Percentiles rank a stretch among this genome's conserved stretches.
phyloP scores from a whole-genome alignment of 2,113 vertebrate genomes.

The Sardina pilchardus region DNA sequence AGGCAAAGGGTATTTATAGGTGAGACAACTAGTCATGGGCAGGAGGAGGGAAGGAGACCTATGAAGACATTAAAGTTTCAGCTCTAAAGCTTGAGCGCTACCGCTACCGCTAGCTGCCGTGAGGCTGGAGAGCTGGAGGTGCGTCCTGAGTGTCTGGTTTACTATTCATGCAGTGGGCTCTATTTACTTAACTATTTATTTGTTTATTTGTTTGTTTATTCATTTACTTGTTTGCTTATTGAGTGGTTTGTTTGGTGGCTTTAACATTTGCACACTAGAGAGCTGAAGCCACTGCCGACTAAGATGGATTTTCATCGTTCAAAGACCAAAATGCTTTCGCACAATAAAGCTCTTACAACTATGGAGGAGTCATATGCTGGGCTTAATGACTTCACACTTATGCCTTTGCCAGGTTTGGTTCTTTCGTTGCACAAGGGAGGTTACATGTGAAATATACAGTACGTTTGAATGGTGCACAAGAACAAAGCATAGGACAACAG shows the following conservation, averaged over 20 bases:
- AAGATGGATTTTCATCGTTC: no score
- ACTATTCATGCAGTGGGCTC: neutral
- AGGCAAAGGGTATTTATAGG: conserved; percentile 2
- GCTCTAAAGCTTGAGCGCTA: neutral
- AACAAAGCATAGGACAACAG: neutral
- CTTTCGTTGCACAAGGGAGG: neutral
- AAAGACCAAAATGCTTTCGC: neutral
- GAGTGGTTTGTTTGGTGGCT: neutral
- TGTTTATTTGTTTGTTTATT: neutral
- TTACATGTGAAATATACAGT: neutral
- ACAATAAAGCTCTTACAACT: neutral
- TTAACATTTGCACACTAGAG: neutral
- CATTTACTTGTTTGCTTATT: no score
- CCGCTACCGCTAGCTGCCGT: neutral
- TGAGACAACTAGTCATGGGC: neutral
- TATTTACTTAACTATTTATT: neutral
- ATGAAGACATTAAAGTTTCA: neutral
- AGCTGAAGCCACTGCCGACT: no score
- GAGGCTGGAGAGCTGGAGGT: neutral
- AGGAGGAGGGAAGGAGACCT: neutral
- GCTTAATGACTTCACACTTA: neutral
- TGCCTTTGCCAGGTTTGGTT: neutral
- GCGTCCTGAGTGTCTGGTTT: neutral
- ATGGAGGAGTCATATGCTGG: neutral
- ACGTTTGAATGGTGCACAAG: neutral